A percentile compares a stretch with the other conserved stretches of the same genome.
Evolutionary conservation across 2,113 vertebrate species (phyloP).

Genomic region (Turnix velox): DNA sequence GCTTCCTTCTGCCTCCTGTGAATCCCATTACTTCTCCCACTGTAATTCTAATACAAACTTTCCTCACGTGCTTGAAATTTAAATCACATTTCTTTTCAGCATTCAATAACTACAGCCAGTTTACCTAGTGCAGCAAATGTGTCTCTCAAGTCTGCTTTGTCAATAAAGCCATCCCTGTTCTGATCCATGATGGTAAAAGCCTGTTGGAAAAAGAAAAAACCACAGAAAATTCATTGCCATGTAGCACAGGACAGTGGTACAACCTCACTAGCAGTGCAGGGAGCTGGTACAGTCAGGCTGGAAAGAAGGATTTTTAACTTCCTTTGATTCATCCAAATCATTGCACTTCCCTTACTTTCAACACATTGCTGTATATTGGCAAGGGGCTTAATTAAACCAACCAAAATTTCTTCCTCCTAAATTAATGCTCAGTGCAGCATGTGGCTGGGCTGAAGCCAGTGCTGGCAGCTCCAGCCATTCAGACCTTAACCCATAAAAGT

Average conservation of each 20-base stretch:
- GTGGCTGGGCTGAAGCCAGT: conserved; percentile 49
- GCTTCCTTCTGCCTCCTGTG: background rate
- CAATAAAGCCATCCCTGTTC: conserved; percentile 89
- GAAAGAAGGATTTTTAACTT: conserved; percentile 31
- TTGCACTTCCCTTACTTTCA: conserved; percentile 37
- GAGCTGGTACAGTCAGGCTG: background rate
- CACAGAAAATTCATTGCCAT: background rate
- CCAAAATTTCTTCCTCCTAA: conserved; percentile 48
- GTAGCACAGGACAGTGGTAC: background rate
- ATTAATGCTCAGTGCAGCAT: conserved; percentile 41
- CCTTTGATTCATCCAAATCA: conserved; percentile 28
- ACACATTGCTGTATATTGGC: conserved; percentile 45
- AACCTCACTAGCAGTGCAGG: background rate
- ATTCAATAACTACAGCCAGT: background rate
- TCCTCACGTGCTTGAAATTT: background rate
- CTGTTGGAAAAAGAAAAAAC: conserved; percentile 65
- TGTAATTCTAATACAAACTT: background rate
- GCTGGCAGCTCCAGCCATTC: conserved; percentile 42
- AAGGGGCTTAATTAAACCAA: conserved; percentile 64
- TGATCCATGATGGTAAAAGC: conserved; percentile 94
- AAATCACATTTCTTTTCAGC: background rate
- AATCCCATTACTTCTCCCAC: background rate
- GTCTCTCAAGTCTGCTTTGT: conserved; percentile 87
- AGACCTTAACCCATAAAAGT: conserved; percentile 30
- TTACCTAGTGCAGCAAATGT: conserved; percentile 81